Base-by-base conservation (phyloP, 30 jellyfish, hydroid and myxozoan species). In the Cassiopea xamachana region DNA sequence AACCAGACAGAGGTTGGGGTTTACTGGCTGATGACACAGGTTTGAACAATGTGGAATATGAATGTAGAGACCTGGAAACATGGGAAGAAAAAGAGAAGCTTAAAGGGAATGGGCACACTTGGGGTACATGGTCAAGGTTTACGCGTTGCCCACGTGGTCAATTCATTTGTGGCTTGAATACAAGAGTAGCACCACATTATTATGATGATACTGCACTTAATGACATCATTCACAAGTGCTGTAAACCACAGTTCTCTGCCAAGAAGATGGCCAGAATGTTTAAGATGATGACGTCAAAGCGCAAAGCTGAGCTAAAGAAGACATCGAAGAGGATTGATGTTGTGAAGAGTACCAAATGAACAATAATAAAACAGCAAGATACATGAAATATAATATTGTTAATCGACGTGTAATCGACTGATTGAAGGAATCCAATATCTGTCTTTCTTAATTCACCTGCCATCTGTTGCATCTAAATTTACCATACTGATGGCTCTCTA, bases 211-310 rank as follows among this genome's bases (percentile, higher is more conserved):
- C 93, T 1, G 93, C 93, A 4, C 48, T 85, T 13, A 85, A 73
- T 73, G 93, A 85, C 44, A 85, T 85, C 69, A 50, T 47, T n/a
- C 93, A 85, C 58, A 46, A 85, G 73, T 85, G 93, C 87, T 85
- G 93, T 67, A 48, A 69, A 72, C 91, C 91, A 8, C 83, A 71
- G 80, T 71, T 71, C 51, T 27, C 60, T 19, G 60, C 75, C 1
- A 83, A 62, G 70, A 81, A 83, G 84, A 83, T 60, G 91, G 85
- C 85, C 18, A 75, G 47, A n/a, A 48, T 71, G 14, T 15, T 71
- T 17, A 16, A 5, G 80, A 71, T 7, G 80, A n/a, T n/a, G n/a
- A n/a, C n/a, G n/a, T n/a, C n/a, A n/a, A n/a, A n/a, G n/a, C n/a
- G n/a, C n/a, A 19, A n/a, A 55, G 55, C 55, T 10, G 55, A 67